Evolutionary conservation across 2,797 vertebrate genomes (phyloP), one percentile per base, ranked within the genome.

Genomic region (Coregonus sp.): DNA sequence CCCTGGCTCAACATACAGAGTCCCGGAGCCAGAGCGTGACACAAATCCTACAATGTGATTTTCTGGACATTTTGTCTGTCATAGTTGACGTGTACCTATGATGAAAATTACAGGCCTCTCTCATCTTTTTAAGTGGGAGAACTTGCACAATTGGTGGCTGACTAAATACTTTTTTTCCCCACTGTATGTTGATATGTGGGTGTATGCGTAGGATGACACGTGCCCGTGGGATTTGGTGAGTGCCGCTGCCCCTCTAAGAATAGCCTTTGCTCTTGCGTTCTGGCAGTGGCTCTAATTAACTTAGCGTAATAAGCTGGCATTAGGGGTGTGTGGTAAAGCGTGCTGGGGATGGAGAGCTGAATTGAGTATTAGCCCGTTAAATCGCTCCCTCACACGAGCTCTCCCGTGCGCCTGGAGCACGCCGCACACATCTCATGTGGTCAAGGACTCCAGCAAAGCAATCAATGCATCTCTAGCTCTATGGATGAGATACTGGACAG

Each of bases 271-370:
- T 75, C 79, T 73, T 68, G 59, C 66, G 56, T 71, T 74, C 78
- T 72, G 59, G 52, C 68, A 11, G 33, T 74, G 40, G 54, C 56
- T 37, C 69, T 76, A 76, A 81, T 78, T 35, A 75, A 70, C 50
- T 73, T 78, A 14, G 56, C 40, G 59, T 72, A 70, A 76, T 84
- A 72, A 84, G 68, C 65, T 40, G 16, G 65, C 52, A 54, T 77
- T 71, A 66, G 14, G 37, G 63, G 73, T 78, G 72, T 79, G 75
- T 6, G 35, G 69, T 31, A 35, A 70, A 79, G 74, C 67, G 4
- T 51, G 25, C 4, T 12, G 61, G 65, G 72, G 47, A 25, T 66
- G 18, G n/a, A 33, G 63, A 35, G 65, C 73, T 78, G 72, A 70
- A 59, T 14, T 35, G 72, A 80, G 51, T 14, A 20, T 75, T 61